phyloP scores from a whole-genome alignment of 2,113 vertebrate genomes.

The Forbesichthys agassizii region DNA sequence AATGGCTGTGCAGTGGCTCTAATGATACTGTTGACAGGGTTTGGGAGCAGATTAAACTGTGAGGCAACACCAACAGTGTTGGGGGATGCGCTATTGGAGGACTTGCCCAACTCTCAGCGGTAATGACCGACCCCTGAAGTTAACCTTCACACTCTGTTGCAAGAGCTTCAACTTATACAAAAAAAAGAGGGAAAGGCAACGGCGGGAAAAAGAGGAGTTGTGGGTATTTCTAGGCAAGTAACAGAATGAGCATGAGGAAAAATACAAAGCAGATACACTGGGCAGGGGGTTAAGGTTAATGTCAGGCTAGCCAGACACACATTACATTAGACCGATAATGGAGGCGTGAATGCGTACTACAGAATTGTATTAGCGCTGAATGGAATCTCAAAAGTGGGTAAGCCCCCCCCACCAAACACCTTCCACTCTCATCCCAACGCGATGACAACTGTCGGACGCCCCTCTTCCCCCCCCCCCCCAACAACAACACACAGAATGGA shows the following conservation, averaged over 20 bases:
- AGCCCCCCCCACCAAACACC: conserved; percentile 42
- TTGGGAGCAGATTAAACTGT: conserved; percentile 42
- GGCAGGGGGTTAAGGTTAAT: neutral
- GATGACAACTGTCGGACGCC: conserved; percentile 13
- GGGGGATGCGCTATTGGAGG: conserved; percentile 19
- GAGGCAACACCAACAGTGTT: conserved; percentile 38
- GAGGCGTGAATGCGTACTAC: conserved; percentile 23
- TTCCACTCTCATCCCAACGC: conserved; percentile 18
- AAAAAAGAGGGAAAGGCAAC: too few species aligned
- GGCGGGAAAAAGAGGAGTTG: conserved; percentile 11
- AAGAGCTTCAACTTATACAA: conserved; percentile 12
- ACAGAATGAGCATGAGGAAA: neutral
- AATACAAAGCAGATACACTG: neutral
- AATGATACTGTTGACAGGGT: conserved; percentile 44
- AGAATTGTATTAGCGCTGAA: conserved; percentile 22
- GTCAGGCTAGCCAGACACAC: conserved; percentile 26
- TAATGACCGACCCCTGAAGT: conserved; percentile 42
- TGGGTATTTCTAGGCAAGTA: neutral
- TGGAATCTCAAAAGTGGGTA: conserved; percentile 50
- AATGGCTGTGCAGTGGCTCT: conserved; percentile 34
- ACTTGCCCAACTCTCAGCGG: conserved; percentile 47
- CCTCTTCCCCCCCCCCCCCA: conserved; percentile 10
- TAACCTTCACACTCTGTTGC: conserved; percentile 57
- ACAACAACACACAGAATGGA: conserved; percentile 41
- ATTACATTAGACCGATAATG: conserved; percentile 48